phyloP scores from a whole-genome alignment of 1,140 invertebrate species.

The Apis mellifera region DNA sequence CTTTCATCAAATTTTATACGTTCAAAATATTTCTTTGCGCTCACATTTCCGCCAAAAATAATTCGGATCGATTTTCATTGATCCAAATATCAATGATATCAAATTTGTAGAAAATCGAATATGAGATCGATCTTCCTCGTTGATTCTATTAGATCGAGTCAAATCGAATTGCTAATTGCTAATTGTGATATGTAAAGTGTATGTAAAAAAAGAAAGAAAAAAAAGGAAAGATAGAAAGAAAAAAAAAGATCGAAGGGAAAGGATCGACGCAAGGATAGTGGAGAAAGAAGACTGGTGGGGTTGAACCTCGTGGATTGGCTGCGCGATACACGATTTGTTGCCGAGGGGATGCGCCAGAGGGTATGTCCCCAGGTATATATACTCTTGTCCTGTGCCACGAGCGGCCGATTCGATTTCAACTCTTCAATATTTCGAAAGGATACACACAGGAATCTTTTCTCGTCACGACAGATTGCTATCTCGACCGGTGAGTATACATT shows the following conservation, averaged over 20 bases:
- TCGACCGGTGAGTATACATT: constrained; percentile 19
- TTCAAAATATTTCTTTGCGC: not conserved
- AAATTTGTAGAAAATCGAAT: too few relatives aligned
- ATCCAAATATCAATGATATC: too few relatives aligned
- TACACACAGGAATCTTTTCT: not conserved
- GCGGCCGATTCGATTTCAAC: constrained; percentile 56
- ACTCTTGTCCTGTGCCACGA: constrained; percentile 45
- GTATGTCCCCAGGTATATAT: constrained; percentile 66
- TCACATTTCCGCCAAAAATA: not conserved
- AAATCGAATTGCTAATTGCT: too few relatives aligned
- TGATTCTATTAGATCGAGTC: too few relatives aligned
- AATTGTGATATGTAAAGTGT: too few relatives aligned
- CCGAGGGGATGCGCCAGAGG: constrained; percentile 64
- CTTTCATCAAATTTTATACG: not conserved
- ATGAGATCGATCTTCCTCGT: too few relatives aligned
- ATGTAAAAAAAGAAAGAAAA: too few relatives aligned
- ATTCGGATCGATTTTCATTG: not conserved
- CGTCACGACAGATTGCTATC: not conserved
- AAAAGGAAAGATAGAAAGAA: too few relatives aligned
- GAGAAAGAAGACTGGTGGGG: constrained; percentile 49
- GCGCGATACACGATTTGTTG: constrained; percentile 45
- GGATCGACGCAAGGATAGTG: constrained; percentile 14
- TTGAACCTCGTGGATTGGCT: constrained; percentile 61
- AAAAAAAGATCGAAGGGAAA: constrained; percentile 7
- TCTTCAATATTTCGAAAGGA: constrained; percentile 42